A percentile compares a stretch with the other conserved stretches of the same genome.
Conservation (phyloP, 2,888 invertebrate species). For the Cosmorhoe ocellata region DNA sequence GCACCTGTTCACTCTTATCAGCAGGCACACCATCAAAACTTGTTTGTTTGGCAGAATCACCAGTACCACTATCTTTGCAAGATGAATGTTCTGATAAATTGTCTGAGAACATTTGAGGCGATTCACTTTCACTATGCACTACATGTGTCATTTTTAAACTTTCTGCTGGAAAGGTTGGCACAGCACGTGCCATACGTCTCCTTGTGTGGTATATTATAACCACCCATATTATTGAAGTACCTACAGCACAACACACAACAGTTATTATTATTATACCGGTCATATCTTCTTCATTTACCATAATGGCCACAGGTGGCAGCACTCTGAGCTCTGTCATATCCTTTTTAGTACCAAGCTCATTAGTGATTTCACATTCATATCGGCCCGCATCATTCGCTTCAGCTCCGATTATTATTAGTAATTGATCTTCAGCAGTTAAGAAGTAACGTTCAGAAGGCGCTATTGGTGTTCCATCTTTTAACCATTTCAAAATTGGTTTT, state of each 20-base stretch:
- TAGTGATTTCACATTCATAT: conserved; percentile 95
- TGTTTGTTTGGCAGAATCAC: conserved; percentile 89
- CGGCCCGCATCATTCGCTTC: conserved; percentile 90
- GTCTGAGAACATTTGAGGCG: conserved; percentile 82
- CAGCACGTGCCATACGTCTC: conserved; percentile 82
- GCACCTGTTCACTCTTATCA: conserved; percentile 73
- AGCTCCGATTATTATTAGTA: conserved; percentile 93
- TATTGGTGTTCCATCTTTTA: conserved; percentile 90
- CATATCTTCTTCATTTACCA: conserved; percentile 88
- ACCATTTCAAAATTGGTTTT: conserved; percentile 91
- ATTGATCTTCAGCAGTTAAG: conserved; percentile 93
- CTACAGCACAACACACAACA: conserved; percentile 94
- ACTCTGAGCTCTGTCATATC: conserved; percentile 88
- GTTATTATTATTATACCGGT: conserved; percentile 94
- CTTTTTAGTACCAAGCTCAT: conserved; percentile 89
- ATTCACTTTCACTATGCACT: conserved; percentile 78
- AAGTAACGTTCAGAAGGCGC: conserved; percentile 90
- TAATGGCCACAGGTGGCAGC: conserved; percentile 81
- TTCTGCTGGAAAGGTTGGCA: conserved; percentile 72
- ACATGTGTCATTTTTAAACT: conserved; percentile 77
- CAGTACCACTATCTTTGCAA: conserved; percentile 91
- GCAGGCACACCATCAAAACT: conserved; percentile 83
- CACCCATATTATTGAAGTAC: conserved; percentile 96
- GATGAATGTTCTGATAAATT: conserved; percentile 88
- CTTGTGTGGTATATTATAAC: conserved; percentile 94